A percentile compares a stretch with the other conserved stretches of the same genome.
phyloP scores from a whole-genome alignment of 1,140 invertebrate species.

The Ceratosolen solmsi region DNA sequence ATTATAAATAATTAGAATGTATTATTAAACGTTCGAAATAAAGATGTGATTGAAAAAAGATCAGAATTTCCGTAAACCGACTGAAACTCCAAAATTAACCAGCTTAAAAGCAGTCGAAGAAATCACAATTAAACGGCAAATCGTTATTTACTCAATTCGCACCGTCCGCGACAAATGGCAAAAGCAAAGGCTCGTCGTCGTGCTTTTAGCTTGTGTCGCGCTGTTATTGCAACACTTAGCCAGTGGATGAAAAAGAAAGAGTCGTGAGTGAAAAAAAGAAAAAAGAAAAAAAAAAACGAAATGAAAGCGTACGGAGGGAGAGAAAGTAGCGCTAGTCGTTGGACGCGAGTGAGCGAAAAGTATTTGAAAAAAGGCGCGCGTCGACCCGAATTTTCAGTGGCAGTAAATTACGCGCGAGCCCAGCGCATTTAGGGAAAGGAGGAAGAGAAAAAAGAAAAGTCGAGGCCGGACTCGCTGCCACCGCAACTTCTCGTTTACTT shows the following conservation, averaged over 20 bases:
- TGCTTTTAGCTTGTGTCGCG: not conserved
- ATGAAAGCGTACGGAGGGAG: conserved; percentile 16
- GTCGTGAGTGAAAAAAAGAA: not conserved
- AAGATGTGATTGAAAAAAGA: no score
- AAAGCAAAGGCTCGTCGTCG: no score
- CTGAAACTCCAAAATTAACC: not conserved
- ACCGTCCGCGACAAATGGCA: not conserved
- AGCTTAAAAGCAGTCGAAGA: not conserved
- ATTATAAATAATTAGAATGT: no score
- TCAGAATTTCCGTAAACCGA: no score
- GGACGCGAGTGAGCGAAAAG: not conserved
- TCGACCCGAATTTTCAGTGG: conserved; percentile 15
- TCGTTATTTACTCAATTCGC: not conserved
- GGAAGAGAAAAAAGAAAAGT: not conserved
- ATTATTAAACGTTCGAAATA: no score
- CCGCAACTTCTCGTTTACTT: conserved; percentile 42
- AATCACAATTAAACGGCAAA: conserved; percentile 27
- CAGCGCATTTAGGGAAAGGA: not conserved
- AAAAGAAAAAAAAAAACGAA: not conserved
- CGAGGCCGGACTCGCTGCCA: not conserved
- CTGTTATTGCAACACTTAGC: conserved; percentile 47
- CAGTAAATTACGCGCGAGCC: conserved; percentile 38
- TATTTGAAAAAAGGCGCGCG: conserved; percentile 36
- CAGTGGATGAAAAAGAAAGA: conserved; percentile 29
- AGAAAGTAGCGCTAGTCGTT: conserved; percentile 3